Base-by-base conservation (phyloP, 2,888 invertebrate genomes). In the Dromius quadrimaculatus region DNA sequence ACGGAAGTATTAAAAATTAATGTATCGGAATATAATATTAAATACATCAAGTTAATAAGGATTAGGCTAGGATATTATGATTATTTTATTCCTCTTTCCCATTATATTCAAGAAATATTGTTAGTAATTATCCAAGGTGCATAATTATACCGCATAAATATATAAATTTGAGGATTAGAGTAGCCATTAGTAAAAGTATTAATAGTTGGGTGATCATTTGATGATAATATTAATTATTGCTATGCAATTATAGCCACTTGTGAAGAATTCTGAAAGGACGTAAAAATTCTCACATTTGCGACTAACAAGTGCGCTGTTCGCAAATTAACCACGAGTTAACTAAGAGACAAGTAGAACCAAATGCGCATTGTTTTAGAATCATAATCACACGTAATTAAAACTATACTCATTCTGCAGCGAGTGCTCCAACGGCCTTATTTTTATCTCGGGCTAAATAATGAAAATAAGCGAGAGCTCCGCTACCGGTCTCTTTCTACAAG, bases 311-410 rank as follows among this genome's bases (percentile, higher is more conserved):
- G 15, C 50, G 28, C 28, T 54, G 28, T 54, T 54, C 50, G 28
- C 50, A 54, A 54, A 54, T 54, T 54, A 54, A 47, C 47, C 47
- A 5, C 4, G 8, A 6, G 28, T 28, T 28, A 28, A 28, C 28
- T 28, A 28, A 28, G 11, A 41, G 15, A 15, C 41, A 41, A 28
- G 50, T n/a, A n/a, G n/a, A 54, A 54, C 28, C 50, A 54, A 54
- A 54, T 28, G 50, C 28, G 50, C 50, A 54, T 54, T 54, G 50
- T 54, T 54, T 54, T 28, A 54, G 50, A 28, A 28, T 54, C 50
- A 54, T 54, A 54, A 54, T 54, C 50, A 54, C 50, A 54, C 28
- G 50, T 54, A 54, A 54, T 54, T 54, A 54, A 54, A 54, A 54
- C 50, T 54, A 54, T 54, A 54, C 50, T 28, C 50, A 28, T 54